These are phyloP conservation scores for Sebastes miniatus DNA, from an alignment of 2,797 vertebrate genomes.

Conservation along the genomic window DNA sequence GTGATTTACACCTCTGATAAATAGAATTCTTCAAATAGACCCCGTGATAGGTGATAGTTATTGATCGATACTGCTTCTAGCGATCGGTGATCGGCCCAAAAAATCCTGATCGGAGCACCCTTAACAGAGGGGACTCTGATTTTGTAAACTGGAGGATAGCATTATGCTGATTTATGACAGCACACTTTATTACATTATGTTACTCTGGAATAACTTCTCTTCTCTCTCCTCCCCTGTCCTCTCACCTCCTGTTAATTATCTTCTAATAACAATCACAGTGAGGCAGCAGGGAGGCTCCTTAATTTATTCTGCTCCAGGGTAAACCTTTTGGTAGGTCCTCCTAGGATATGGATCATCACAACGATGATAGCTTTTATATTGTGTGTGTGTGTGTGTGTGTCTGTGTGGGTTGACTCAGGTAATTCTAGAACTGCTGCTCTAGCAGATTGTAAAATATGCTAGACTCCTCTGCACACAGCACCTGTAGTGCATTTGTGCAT, in stretches of 20 bases:
- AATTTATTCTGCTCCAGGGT: slow-evolving; percentile 16
- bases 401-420: not conserved
- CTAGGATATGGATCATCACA: slow-evolving; percentile 4
- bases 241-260: slow-evolving; percentile 17
- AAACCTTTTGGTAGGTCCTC: slow-evolving; percentile 16
- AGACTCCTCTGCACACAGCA: not conserved
- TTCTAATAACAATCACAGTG: slow-evolving; percentile 24
- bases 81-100: not conserved
- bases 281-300: slow-evolving; percentile 11
- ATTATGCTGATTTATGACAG: slow-evolving; percentile 11
- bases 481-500: not conserved
- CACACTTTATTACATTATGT: slow-evolving; percentile 6
- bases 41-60: not conserved
- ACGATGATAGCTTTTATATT: not conserved
- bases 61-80: not conserved
- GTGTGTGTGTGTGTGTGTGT: not conserved
- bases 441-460: slow-evolving; percentile 13
- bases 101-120: not conserved
- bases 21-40: too few relatives aligned
- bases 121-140: not conserved
- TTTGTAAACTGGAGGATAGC: slow-evolving; percentile 1
- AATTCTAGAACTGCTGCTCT: slow-evolving; percentile 5
- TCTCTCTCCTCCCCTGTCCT: not conserved
- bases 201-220: not conserved
- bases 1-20: too few relatives aligned